Base-by-base conservation (phyloP, 2,113 vertebrate species). In the Ctenodactylus gundi region DNA sequence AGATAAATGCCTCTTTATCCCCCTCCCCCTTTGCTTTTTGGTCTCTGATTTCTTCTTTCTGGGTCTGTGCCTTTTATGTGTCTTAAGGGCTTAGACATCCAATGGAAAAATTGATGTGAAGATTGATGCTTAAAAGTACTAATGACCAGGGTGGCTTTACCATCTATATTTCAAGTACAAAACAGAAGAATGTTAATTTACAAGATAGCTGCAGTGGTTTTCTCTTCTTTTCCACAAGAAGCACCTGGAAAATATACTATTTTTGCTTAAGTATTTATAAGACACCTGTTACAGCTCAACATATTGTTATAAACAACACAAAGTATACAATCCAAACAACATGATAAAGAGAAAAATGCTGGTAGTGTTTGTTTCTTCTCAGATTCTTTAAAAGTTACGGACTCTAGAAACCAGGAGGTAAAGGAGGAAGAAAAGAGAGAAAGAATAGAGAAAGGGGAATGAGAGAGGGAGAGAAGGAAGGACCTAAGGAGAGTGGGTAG, bases 321-420 rank as follows among this genome's bases (percentile, higher is more conserved):
- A 75, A 31, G 6, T 58, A 23, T 57, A 60, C 31, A 93, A 87
- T 39, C 65, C 7, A 72, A 68, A 57, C 58, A 86, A 58, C 39
- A 18, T 14, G 13, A 81, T 72, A 78, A 94, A 65, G 7, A 78
- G 44, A n/a, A 90, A 89, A 85, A 49, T 1, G 10, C 58, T 53
- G 14, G 20, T 73, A 89, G 1, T 23, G 73, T 92, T 89, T 90
- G 57, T 17, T 76, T 60, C 25, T 51, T 96, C 27, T 75, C 44
- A 12, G 0, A 91, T 80, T 68, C 1, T 78, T 90, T 77, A 41
- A 92, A 95, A 97, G 93, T 23, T 77, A 76, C 29, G 27, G 44
- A 53, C 46, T 18, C 0, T 87, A 51, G 65, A 11, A 96, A 58
- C 13, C 7, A 84, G 31, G 73, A 84, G 73, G 44, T n/a, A 51